Evolutionary conservation across 1,140 invertebrate species (phyloP).

Genomic region (Agrilus planipennis): DNA sequence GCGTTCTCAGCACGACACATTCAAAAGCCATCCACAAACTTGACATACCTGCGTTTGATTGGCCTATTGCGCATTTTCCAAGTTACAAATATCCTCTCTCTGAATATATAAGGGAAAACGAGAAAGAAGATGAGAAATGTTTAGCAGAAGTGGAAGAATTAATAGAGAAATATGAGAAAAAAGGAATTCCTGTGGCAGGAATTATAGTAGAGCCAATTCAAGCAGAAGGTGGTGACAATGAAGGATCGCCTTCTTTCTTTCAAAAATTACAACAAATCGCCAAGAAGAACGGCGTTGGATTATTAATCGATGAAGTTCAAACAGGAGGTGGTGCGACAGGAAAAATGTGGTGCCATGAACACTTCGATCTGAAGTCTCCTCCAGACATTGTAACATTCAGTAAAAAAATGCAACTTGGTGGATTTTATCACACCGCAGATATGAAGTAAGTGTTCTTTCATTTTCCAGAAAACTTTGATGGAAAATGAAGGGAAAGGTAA

Average conservation of each 20-base stretch:
- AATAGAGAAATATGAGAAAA: constrained; percentile 66
- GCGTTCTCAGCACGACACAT: constrained; percentile 77
- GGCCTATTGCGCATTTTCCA: constrained; percentile 64
- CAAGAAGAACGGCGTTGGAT: constrained; percentile 47
- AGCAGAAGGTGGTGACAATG: constrained; percentile 93
- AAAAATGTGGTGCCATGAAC: constrained; percentile 96
- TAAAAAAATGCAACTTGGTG: constrained; percentile 95
- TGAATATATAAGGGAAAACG: constrained; percentile 66
- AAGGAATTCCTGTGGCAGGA: constrained; percentile 78
- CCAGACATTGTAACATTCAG: constrained; percentile 96
- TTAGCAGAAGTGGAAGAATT: constrained; percentile 59
- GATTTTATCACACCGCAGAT: constrained; percentile 76
- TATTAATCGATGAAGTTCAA: constrained; percentile 96
- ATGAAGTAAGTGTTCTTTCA: constrained; percentile 55
- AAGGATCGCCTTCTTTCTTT: constrained; percentile 89
- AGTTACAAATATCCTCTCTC: constrained; percentile 86
- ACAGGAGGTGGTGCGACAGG: constrained; percentile 94
- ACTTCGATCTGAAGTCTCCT: constrained; percentile 72
- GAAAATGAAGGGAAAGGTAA: no score
- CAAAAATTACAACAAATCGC: constrained; percentile 64
- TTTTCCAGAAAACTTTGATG: no score
- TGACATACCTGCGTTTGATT: constrained; percentile 79
- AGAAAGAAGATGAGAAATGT: constrained; percentile 62
- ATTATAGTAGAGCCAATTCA: constrained; percentile 95
- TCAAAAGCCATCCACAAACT: constrained; percentile 94